Evolutionary conservation across 2,113 vertebrate species (phyloP).

Genomic region (Chascanopsetta lugubris): DNA sequence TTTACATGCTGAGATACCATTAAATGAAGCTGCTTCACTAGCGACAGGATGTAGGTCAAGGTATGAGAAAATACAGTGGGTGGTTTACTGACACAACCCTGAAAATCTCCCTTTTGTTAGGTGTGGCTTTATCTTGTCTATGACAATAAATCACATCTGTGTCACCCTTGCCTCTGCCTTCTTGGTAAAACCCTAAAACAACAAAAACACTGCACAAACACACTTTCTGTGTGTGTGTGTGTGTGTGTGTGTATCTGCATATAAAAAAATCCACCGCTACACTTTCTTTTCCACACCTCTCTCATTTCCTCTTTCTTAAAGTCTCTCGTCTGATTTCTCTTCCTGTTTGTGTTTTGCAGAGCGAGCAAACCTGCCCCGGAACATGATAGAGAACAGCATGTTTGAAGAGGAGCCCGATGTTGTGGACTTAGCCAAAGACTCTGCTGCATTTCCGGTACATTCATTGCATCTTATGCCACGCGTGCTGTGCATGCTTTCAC

Average conservation of each 20-base stretch:
- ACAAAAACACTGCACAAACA: not conserved
- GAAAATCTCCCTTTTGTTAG: slow-evolving; percentile 19
- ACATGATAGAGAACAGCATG: slow-evolving; percentile 99
- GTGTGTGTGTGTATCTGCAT: not conserved
- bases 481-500: not conserved
- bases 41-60: slow-evolving; percentile 26
- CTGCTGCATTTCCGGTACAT: slow-evolving; percentile 85
- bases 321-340: slow-evolving; percentile 28
- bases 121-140: slow-evolving; percentile 11
- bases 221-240: not conserved
- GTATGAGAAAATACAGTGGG: slow-evolving; percentile 30
- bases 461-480: not conserved
- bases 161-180: not conserved
- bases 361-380: slow-evolving; percentile 88
- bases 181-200: not conserved
- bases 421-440: slow-evolving; percentile 94
- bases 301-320: slow-evolving; percentile 23
- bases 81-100: slow-evolving; percentile 38
- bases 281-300: not conserved
- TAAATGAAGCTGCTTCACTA: not conserved
- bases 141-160: slow-evolving; percentile 11
- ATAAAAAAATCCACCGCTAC: too few relatives aligned
- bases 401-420: slow-evolving; percentile 98
- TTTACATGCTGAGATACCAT: not conserved
- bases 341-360: slow-evolving; percentile 79